phyloP scores from a whole-genome alignment of 2,113 vertebrate species.

The Phalacrocorax carbo region DNA sequence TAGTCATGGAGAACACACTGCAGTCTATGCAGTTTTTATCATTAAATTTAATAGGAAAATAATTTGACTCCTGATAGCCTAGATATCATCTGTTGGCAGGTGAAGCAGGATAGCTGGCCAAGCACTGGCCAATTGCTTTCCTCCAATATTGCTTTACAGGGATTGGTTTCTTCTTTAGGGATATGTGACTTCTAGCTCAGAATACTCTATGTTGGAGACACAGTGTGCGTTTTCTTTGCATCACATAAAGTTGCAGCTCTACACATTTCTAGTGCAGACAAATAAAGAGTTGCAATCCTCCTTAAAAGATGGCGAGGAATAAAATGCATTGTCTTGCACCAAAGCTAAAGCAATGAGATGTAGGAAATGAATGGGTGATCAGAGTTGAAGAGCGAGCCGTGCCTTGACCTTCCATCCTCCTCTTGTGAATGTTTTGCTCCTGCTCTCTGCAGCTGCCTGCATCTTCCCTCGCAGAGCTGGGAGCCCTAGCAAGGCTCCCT shows the following conservation, averaged over 20 bases:
- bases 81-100: background rate
- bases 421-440: background rate
- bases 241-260: background rate
- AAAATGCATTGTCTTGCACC: background rate
- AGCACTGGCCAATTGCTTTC: background rate
- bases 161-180: background rate
- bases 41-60: background rate
- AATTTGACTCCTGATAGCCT: background rate
- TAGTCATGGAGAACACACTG: background rate
- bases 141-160: background rate
- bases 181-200: background rate
- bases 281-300: background rate
- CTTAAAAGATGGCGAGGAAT: background rate
- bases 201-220: background rate
- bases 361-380: background rate
- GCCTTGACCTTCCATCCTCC: background rate
- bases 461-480: accelerated
- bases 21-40: background rate
- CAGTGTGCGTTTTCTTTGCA: accelerated
- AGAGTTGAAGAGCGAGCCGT: background rate
- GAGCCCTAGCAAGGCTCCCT: background rate
- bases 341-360: background rate
- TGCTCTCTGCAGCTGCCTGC: background rate
- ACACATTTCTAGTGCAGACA: background rate
- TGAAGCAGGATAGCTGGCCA: background rate